Evolutionary conservation across 2,888 invertebrate genomes (phyloP).

Genomic region (Microchrysa polita): DNA sequence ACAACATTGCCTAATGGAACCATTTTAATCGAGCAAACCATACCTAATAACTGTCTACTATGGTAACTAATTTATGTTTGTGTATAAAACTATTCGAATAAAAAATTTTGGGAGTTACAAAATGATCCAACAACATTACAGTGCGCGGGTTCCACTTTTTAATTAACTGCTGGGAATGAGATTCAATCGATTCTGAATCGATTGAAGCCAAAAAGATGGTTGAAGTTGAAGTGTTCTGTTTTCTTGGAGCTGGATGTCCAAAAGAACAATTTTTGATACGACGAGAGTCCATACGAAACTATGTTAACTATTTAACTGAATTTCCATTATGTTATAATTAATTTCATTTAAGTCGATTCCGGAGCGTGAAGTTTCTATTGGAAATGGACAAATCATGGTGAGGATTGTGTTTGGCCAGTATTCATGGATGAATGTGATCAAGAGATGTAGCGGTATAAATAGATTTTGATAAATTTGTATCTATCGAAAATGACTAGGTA

Average conservation of each 20-base stretch:
- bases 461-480: no score
- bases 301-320: conserved; percentile 19
- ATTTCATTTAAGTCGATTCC: conserved; percentile 35
- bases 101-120: no score
- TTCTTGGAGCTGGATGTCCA: not conserved
- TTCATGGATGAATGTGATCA: not conserved
- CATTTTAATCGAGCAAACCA: conserved; percentile 20
- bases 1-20: no score
- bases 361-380: conserved; percentile 15
- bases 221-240: no score
- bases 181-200: no score
- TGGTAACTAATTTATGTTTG: conserved; percentile 28
- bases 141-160: no score
- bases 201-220: no score
- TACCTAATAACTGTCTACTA: conserved; percentile 41
- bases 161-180: no score
- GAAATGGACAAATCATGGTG: conserved; percentile 28
- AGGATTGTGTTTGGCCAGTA: not conserved
- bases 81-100: conserved; percentile 21
- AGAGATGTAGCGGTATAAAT: not conserved
- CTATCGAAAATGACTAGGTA: not conserved
- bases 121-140: no score
- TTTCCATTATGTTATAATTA: conserved; percentile 27
- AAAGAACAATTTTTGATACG: not conserved
- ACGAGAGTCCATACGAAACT: conserved; percentile 1